Base-by-base conservation (phyloP, 2,113 vertebrate species). In the Anarrhichthys ocellatus region DNA sequence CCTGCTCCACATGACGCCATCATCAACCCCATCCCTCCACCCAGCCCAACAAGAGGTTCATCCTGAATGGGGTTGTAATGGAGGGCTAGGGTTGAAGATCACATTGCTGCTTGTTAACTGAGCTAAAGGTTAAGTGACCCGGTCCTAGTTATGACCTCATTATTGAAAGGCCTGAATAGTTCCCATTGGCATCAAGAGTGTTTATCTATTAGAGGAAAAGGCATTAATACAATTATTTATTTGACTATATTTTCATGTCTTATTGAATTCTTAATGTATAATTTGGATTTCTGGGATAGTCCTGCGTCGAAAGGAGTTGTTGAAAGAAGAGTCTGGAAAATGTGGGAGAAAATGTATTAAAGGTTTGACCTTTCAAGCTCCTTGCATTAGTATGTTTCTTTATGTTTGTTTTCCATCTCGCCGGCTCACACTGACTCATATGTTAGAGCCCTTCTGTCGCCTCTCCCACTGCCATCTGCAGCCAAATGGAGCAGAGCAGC, bases 351-450 rank as follows among this genome's bases (percentile, higher is more conserved):
- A 32, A 36, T 59, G 29, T 66, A 56, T 66, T 38, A 14, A 24
- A 42, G 13, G 42, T 42, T 65, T 75, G 72, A 76, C 72, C 80
- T 63, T 70, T 82, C 52, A 54, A 52, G 78, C 6, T 17, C 38
- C 10, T 46, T 13, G 54, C 42, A 52, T 62, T 50, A 59, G 40
- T 36, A 3, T 34, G 29, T 80, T 56, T 52, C 22, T 67, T 58
- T 73, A 64, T 83, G 54, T 65, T 70, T 79, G 54, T 65, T 74
- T 76, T 74, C n/a, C 73, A 50, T 62, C 73, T 73, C 10, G 1
- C 18, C 32, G 18, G 27, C 76, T 66, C 27, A 2, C 40, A 40
- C 44, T 83, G 77, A 83, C 77, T 87, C 85, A 77, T 83, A 80
- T 83, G 78, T 83, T 70, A 78, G 42, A 64, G 44, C 10, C 52